phyloP scores from a whole-genome alignment of 2,888 invertebrate genomes.

The Meteorus cinctellus region DNA sequence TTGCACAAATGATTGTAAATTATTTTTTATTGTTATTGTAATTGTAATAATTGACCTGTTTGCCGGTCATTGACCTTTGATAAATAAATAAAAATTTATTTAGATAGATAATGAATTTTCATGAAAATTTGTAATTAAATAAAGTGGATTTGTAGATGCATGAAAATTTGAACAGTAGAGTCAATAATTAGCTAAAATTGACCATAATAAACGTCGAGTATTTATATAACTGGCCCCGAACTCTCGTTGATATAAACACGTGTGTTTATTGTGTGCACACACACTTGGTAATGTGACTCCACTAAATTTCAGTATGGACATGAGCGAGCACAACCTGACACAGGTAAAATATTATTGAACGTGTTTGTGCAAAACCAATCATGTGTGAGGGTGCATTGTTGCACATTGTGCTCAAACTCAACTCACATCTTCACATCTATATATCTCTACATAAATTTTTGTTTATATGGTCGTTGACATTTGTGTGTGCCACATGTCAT shows the following conservation, averaged over 20 bases:
- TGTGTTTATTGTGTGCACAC: neutral
- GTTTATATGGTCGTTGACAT: neutral
- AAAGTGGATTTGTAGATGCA: neutral
- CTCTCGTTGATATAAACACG: neutral
- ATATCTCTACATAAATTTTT: neutral
- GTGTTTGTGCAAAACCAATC: constrained; percentile 12
- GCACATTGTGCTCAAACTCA: neutral
- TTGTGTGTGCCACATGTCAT: neutral
- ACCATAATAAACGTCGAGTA: neutral
- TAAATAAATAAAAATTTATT: no score
- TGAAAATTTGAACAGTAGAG: neutral
- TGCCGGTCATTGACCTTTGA: no score
- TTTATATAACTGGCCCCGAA: neutral
- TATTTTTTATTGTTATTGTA: no score
- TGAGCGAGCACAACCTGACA: constrained; percentile 31
- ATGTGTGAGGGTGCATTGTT: constrained; percentile 5
- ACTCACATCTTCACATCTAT: neutral
- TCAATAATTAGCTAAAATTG: neutral
- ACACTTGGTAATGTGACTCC: constrained; percentile 1
- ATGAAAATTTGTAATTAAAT: no score
- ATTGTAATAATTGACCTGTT: no score
- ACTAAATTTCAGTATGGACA: neutral
- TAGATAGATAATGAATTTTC: no score
- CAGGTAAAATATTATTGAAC: constrained; percentile 22
- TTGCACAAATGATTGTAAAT: no score